Conservation (phyloP, 2,888 invertebrate genomes). For the Meandrusa payeni region DNA sequence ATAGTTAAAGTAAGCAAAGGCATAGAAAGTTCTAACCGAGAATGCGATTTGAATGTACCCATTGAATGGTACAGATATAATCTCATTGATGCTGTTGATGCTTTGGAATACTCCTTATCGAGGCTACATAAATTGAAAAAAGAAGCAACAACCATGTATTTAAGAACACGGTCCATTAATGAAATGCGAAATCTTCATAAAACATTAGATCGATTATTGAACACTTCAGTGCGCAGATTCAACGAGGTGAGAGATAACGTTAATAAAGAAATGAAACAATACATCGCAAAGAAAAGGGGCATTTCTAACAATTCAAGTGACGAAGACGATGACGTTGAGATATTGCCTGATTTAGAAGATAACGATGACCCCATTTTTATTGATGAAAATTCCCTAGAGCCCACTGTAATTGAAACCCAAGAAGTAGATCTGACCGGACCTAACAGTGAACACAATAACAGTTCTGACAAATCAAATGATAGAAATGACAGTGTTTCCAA, state of each 20-base stretch:
- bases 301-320: conserved; percentile 43
- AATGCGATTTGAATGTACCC: conserved; percentile 60
- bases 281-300: conserved; percentile 56
- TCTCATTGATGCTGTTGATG: conserved; percentile 76
- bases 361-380: conserved; percentile 75
- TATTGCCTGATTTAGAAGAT: conserved; percentile 52
- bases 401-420: conserved; percentile 49
- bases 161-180: conserved; percentile 65
- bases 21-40: conserved; percentile 32
- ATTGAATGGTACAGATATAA: conserved; percentile 83
- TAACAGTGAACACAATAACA: conserved; percentile 76
- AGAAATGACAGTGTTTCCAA: conserved; percentile 26
- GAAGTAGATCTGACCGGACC: conserved; percentile 64
- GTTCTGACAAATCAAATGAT: conserved; percentile 49
- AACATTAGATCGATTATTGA: conserved; percentile 76
- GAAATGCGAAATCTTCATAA: conserved; percentile 78
- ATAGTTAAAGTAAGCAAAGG: conserved; percentile 23
- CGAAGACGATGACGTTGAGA: conserved; percentile 67
- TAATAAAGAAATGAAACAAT: conserved; percentile 75
- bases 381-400: conserved; percentile 74
- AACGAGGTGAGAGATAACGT: conserved; percentile 78
- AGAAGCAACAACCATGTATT: conserved; percentile 62
- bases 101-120: conserved; percentile 77
- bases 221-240: conserved; percentile 76
- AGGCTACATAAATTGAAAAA: conserved; percentile 75